These are phyloP conservation scores for Harpegnathos saltator DNA, from an alignment of 1,140 invertebrate species.

Conservation along the genomic window DNA sequence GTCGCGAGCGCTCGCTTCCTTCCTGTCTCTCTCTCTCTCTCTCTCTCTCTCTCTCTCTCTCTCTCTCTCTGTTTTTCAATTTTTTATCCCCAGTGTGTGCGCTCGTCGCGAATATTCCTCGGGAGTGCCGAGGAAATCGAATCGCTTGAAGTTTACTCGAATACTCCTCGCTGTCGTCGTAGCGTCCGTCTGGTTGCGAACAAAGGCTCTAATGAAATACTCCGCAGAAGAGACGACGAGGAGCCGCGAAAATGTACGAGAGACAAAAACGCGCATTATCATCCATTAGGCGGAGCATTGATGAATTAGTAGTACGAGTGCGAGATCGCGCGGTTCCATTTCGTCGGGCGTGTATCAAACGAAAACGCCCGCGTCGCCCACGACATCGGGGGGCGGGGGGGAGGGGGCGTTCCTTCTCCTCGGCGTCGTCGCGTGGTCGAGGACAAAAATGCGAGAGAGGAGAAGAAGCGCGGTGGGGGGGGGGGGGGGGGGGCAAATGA, in stretches of 20 bases:
- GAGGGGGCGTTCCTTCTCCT: too few species aligned
- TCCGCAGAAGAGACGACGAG: not conserved
- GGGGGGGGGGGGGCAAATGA: too few species aligned
- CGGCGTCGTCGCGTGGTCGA: too few species aligned
- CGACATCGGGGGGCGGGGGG: too few species aligned
- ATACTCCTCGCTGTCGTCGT: conserved; percentile 5
- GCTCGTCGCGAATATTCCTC: conserved; percentile 39
- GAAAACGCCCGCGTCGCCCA: too few species aligned
- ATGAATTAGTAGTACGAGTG: conserved; percentile 1
- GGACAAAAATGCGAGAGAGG: not conserved
- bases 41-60: too few species aligned
- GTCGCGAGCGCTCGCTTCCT: conserved; percentile 27
- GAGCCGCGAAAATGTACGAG: not conserved
- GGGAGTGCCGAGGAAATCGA: conserved; percentile 22
- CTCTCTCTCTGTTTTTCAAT: too few species aligned
- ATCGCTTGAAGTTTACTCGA: conserved; percentile 48
- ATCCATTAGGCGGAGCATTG: not conserved
- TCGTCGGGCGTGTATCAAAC: not conserved
- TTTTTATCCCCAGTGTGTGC: conserved; percentile 12
- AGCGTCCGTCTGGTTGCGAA: not conserved
- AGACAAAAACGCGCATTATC: not conserved
- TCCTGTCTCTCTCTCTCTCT: not conserved
- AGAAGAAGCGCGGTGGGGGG: not conserved
- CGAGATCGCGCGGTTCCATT: not conserved
- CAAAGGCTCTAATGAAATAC: conserved; percentile 32